Base-by-base conservation (phyloP, 2,888 invertebrate genomes). In the Eilema caniola region DNA sequence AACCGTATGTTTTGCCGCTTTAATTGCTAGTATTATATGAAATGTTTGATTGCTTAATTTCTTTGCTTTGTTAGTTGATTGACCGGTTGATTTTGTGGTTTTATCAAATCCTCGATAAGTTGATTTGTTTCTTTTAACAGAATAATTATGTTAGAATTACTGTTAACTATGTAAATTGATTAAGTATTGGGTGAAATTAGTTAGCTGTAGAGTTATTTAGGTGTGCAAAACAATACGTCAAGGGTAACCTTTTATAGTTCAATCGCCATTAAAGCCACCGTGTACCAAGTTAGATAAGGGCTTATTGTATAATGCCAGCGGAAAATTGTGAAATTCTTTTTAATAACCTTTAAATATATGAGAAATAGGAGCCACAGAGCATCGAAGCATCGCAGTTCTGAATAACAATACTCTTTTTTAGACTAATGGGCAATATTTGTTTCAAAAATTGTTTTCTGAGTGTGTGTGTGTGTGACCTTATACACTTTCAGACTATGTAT, bases 21-120 rank as follows among this genome's bases (percentile, higher is more conserved):
- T n/a, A 53, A 53, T 53, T 53, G 53, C 62, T n/a, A 66, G 41
- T 61, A 64, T 69, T 64, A 61, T 57, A 65, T 60, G 31, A 56
- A 41, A 66, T 62, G 23, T 47, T 66, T 70, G 66, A 74, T 74
- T 74, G 72, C 20, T 47, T 65, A 72, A 79, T 79, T 70, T 72
- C 72, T 70, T 81, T 74, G 72, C 65, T 77, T 74, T 76, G 61
- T 67, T 69, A 76, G 69, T 73, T 71, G 65, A 74, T 77, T 73
- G 70, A 73, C 66, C 66, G 70, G 71, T 70, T 66, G 75, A 73
- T 65, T 61, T 69, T 70, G 56, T 64, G 41, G 67, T 73, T 63
- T 33, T 33, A 25, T 23, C 14, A 53, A 16, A 23, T 62, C 37
- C 24, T 16, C 37, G 14, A 62, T n/a, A n/a, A 47, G 20, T 20